phyloP scores from a whole-genome alignment of 2,888 invertebrate genomes.

The Phyto melanocephala region DNA sequence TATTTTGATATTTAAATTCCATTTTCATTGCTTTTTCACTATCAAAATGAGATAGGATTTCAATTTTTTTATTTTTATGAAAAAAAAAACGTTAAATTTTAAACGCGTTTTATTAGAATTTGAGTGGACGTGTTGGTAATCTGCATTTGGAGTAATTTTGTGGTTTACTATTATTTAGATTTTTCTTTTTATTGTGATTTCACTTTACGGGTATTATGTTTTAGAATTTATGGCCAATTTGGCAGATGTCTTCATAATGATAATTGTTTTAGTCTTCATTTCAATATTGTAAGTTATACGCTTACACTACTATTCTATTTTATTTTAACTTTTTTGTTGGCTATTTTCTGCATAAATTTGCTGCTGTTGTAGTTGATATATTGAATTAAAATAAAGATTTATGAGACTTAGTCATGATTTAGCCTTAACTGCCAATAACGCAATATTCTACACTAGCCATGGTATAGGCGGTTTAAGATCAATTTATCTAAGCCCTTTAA shows the following conservation, averaged over 20 bases:
- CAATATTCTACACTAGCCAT: no score
- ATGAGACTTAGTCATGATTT: no score
- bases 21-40: slow-evolving; percentile 6
- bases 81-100: not conserved
- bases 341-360: not conserved
- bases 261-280: not conserved
- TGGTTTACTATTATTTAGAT: slow-evolving; percentile 24
- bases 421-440: no score
- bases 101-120: slow-evolving; percentile 32
- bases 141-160: slow-evolving; percentile 23
- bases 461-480: no score
- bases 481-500: no score
- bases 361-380: not conserved
- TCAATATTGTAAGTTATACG: slow-evolving; percentile 6
- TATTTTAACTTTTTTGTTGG: not conserved
- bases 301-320: not conserved
- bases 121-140: slow-evolving; percentile 26
- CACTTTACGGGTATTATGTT: slow-evolving; percentile 69
- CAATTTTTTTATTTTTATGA: not conserved
- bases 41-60: slow-evolving; percentile 35
- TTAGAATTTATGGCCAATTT: slow-evolving; percentile 73
- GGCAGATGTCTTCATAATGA: slow-evolving; percentile 53
- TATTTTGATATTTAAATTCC: not conserved
- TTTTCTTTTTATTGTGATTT: slow-evolving; percentile 12
- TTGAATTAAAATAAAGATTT: not conserved